Percentiles rank a stretch among this genome's conserved stretches.
Evolutionary conservation across 2,888 invertebrate genomes (phyloP).

Genomic region (Arctia plantaginis): DNA sequence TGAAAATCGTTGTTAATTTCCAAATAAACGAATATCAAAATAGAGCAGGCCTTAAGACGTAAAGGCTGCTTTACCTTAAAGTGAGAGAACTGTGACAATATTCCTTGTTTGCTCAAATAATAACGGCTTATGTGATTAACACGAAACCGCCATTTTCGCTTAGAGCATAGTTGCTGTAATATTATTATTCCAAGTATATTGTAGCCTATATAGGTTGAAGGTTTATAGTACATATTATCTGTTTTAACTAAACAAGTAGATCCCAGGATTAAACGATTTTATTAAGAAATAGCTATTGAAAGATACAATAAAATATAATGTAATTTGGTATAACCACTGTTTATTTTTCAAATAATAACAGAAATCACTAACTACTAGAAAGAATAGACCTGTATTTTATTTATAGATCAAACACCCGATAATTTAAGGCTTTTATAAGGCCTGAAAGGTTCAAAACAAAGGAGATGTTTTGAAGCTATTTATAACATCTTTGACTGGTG

Average conservation of each 20-base stretch:
- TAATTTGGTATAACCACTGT: too few species aligned
- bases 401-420: background rate
- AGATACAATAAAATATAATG: background rate
- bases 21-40: background rate
- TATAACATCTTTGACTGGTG: background rate
- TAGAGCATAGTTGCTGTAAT: background rate
- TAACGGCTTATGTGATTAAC: conserved; percentile 18
- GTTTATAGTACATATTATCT: conserved; percentile 2
- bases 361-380: too few species aligned
- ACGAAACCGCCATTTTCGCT: conserved; percentile 10
- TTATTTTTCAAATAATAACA: too few species aligned
- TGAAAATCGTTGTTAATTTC: conserved; percentile 2
- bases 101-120: conserved; percentile 16
- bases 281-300: background rate
- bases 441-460: background rate
- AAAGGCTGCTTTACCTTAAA: background rate
- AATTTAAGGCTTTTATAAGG: background rate
- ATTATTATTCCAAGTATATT: background rate
- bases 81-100: conserved; percentile 5
- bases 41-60: background rate
- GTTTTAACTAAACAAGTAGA: background rate
- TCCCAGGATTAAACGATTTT: background rate
- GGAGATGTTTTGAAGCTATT: background rate
- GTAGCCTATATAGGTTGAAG: background rate
- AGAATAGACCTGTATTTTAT: too few species aligned